Evolutionary conservation across 2,888 invertebrate species (phyloP), one percentile per base, ranked within the genome.

Genomic region (Incurvaria masculella): DNA sequence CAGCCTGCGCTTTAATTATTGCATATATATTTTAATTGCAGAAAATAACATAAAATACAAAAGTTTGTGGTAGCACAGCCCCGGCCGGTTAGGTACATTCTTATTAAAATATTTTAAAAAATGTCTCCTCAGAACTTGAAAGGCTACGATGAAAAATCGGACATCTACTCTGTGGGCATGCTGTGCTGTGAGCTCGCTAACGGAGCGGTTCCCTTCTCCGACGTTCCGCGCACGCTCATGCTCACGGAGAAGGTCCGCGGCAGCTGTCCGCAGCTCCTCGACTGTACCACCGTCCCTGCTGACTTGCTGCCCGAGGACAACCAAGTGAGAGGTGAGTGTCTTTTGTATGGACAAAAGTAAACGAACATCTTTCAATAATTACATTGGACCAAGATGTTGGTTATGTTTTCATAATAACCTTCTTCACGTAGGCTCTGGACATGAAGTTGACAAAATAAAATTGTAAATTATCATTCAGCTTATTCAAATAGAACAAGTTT

Each of bases 141-240:
- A 60, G 96, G 97, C 2, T 97, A 95, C 66, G 89, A 91, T 61
- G 88, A 88, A 62, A 90, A 90, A 57, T 91, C 94, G 0, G 97
- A 97, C 68, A 86, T 95, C 14, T 97, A 97, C 65, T 95, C 95
- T 51, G 62, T 95, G 40, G 97, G 97, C 19, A 90, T 96, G 53
- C 81, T 91, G 4, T 83, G 88, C 43, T 95, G 94, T 66, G 94
- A 94, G 70, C 70, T 94, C 50, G 93, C 89, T 40, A 96, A 96
- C 70, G 95, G 96, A 0, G 83, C 88, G 26, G 90, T 91, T 54
- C 95, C 95, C 0, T 96, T 92, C 70, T 83, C 86, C 1, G 92
- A 91, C 57, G 87, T 92, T 61, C 84, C 90, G 5, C 87, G 86
- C n/a, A 92, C 95, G 1, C 81, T 94, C 59, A 94, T 96, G 94